Percentiles rank a stretch among this genome's conserved stretches.
Evolutionary conservation across 2,888 invertebrate species (phyloP).

Genomic region (Epistrophe grossulariae): DNA sequence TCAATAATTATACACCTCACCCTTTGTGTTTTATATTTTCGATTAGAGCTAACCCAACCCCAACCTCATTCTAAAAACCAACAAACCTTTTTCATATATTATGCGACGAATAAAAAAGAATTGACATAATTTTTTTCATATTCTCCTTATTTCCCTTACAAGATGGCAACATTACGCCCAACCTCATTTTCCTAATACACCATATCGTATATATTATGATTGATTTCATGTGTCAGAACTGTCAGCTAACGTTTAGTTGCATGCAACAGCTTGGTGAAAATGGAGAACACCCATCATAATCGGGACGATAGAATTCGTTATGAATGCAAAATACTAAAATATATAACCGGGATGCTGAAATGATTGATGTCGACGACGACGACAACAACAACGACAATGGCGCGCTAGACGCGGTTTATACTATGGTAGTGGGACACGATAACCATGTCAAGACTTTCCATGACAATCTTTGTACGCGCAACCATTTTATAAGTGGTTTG

Average conservation of each 20-base stretch:
- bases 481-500: conserved; percentile 36
- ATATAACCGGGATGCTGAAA: conserved; percentile 30
- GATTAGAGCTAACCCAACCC: not conserved
- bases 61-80: not conserved
- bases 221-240: conserved; percentile 63
- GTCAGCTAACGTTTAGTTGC: conserved; percentile 33
- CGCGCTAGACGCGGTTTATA: conserved; percentile 6
- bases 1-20: not conserved
- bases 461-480: conserved; percentile 42
- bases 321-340: conserved; percentile 64
- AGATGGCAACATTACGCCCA: conserved; percentile 10
- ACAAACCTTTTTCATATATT: not conserved
- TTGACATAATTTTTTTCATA: conserved; percentile 16
- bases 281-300: conserved; percentile 15
- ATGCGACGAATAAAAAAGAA: not conserved
- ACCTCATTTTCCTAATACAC: conserved; percentile 55
- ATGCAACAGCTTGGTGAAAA: conserved; percentile 63
- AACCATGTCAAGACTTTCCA: conserved; percentile 66
- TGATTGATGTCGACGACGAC: conserved; percentile 64
- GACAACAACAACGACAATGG: conserved; percentile 25
- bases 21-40: not conserved
- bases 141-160: not conserved
- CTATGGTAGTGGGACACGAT: conserved; percentile 24
- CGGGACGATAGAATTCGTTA: conserved; percentile 50
- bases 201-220: conserved; percentile 22